Percentiles rank a stretch among this genome's conserved stretches.
phyloP scores from a whole-genome alignment of 2,888 invertebrate species.

The Pachydiplax longipennis region DNA sequence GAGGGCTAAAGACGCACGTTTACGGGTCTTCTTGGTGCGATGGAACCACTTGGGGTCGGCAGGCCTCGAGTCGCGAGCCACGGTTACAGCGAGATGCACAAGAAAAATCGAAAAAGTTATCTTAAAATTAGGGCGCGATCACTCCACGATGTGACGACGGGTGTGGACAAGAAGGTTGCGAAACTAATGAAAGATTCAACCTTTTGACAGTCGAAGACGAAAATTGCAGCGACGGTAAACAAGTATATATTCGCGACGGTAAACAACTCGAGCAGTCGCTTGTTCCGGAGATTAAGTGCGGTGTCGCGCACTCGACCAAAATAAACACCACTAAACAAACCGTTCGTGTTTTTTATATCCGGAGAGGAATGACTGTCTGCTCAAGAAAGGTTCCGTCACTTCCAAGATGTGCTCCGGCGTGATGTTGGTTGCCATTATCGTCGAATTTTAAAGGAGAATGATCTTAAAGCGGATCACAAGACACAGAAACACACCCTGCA shows the following conservation, averaged over 20 bases:
- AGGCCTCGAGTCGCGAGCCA: neutral
- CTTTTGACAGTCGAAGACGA: neutral
- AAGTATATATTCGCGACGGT: neutral
- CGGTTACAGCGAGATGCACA: neutral
- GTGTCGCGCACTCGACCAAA: neutral
- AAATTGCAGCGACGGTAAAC: neutral
- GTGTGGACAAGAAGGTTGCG: too few relatives aligned
- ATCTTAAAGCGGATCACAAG: neutral
- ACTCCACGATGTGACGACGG: too few relatives aligned
- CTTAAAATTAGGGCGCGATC: too few relatives aligned
- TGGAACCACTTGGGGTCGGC: neutral
- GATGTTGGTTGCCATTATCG: neutral
- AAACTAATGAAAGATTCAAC: too few relatives aligned
- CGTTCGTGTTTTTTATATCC: constrained; percentile 25
- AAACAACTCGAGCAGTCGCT: neutral
- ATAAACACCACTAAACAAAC: constrained; percentile 3
- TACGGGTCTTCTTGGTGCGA: too few relatives aligned
- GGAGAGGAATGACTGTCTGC: neutral
- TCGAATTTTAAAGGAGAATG: neutral
- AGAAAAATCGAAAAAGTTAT: neutral
- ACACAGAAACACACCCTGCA: neutral
- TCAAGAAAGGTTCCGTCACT: neutral
- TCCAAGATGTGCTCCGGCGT: neutral
- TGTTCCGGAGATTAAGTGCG: neutral
- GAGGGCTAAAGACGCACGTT: neutral